Evolutionary conservation across 37 sponge, comb jelly and placozoan genomes (phyloP).

Genomic region (Aphrocallistes beatrix): DNA sequence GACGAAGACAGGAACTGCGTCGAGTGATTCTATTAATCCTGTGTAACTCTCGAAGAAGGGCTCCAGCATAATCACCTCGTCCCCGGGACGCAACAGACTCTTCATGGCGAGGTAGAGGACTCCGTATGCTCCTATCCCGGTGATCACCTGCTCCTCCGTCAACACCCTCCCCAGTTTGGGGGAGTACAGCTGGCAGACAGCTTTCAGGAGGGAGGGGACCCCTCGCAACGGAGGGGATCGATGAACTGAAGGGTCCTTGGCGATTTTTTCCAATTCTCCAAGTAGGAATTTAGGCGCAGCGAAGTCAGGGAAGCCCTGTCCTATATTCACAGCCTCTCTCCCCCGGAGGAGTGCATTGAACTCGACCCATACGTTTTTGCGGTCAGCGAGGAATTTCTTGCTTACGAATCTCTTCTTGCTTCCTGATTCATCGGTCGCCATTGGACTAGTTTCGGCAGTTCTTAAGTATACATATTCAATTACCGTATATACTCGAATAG

Average conservation of each 20-base stretch:
- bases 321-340: background rate
- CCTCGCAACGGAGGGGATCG: background rate
- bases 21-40: background rate
- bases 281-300: background rate
- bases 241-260: background rate
- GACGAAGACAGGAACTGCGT: background rate
- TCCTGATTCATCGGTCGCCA: too few species aligned
- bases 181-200: background rate
- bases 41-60: background rate
- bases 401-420: slow-evolving; percentile 4
- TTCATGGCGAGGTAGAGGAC: background rate
- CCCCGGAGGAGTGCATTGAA: background rate
- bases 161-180: background rate
- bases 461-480: too few species aligned
- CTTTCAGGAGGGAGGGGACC: background rate
- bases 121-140: background rate
- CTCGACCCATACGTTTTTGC: background rate
- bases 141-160: background rate
- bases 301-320: background rate
- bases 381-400: background rate
- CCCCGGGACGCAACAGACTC: background rate
- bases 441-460: too few species aligned
- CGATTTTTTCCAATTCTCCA: background rate
- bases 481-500: too few species aligned
- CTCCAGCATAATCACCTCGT: background rate